Conservation (phyloP, 2,888 invertebrate genomes). For the Steinernema scapterisci region DNA sequence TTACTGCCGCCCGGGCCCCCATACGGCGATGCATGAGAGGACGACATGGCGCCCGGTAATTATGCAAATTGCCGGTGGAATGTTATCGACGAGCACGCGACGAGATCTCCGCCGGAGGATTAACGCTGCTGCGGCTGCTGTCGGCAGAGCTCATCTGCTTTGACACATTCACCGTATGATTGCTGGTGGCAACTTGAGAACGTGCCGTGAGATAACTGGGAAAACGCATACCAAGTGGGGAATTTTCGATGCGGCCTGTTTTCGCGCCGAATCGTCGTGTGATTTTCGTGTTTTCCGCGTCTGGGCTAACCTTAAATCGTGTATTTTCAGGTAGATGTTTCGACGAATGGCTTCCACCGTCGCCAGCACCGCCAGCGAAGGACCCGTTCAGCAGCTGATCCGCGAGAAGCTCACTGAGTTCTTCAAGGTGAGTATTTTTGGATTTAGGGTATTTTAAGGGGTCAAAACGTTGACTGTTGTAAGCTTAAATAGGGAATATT, state of each 20-base stretch:
- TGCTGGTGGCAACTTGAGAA: slow-evolving; percentile 24
- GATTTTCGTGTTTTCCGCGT: neutral
- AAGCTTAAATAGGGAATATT: no score
- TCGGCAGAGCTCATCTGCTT: neutral
- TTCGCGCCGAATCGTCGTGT: neutral
- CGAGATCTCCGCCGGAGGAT: neutral
- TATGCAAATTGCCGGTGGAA: slow-evolving; percentile 31
- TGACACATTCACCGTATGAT: neutral
- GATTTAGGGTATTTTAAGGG: no score
- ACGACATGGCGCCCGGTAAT: slow-evolving; percentile 10
- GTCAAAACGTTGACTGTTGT: no score
- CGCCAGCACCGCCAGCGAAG: neutral
- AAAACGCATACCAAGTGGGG: neutral
- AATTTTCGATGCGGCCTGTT: neutral
- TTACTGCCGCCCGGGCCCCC: neutral
- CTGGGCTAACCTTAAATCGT: neutral
- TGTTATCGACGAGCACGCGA: neutral
- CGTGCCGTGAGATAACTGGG: neutral
- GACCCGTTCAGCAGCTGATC: slow-evolving; percentile 6
- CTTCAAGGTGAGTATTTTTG: neutral
- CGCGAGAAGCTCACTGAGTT: neutral
- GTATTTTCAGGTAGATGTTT: neutral
- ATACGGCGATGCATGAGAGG: neutral
- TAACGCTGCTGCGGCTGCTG: neutral
- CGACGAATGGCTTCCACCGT: neutral